Evolutionary conservation across 2,113 vertebrate species (phyloP).

Genomic region (Pluvianellus socialis): DNA sequence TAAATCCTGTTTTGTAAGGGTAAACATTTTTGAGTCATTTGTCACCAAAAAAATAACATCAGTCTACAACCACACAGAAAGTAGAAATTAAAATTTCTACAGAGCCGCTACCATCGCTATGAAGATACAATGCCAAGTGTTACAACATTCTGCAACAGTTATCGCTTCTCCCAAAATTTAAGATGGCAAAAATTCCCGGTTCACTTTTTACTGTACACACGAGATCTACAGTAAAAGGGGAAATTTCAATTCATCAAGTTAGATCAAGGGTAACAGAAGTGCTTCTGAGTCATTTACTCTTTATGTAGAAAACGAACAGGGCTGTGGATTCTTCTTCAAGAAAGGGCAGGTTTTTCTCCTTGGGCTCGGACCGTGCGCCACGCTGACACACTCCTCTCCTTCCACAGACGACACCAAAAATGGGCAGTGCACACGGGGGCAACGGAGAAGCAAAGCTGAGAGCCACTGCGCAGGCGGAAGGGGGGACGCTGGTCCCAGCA

Average conservation of each 20-base stretch:
- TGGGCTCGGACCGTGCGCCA: accelerated
- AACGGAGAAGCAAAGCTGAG: not conserved
- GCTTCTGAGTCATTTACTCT: not conserved
- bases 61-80: constrained; percentile 23
- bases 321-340: not conserved
- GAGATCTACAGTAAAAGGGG: not conserved
- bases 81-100: constrained; percentile 46
- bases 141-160: not conserved
- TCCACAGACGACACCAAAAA: not conserved
- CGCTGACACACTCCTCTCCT: not conserved
- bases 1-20: not conserved
- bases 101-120: not conserved
- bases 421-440: accelerated
- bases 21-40: not conserved
- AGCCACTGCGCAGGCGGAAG: accelerated
- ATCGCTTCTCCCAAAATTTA: not conserved
- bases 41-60: not conserved
- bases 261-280: not conserved
- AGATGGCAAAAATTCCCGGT: not conserved
- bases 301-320: not conserved
- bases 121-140: constrained; percentile 11
- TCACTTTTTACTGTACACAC: not conserved
- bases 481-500: accelerated
- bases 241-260: not conserved
- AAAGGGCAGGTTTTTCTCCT: not conserved